Conservation (phyloP, 2,888 invertebrate genomes). For the Sclerodermus sp. region DNA sequence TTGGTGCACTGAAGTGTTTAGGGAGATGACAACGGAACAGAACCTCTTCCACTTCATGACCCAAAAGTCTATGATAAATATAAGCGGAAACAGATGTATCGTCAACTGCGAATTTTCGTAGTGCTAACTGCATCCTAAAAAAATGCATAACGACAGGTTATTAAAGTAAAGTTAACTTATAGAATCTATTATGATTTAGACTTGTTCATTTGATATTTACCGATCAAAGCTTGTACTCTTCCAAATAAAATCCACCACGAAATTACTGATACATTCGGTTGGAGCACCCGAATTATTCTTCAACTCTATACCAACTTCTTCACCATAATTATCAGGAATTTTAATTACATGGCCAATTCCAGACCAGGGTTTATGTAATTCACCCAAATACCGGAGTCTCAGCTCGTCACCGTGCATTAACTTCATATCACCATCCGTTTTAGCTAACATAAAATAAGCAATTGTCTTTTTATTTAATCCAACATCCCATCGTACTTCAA, state of each 20-base stretch:
- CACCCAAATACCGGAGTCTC: conserved; percentile 88
- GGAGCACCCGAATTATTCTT: conserved; percentile 92
- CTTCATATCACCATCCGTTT: conserved; percentile 98
- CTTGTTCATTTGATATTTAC: conserved; percentile 58
- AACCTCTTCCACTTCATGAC: conserved; percentile 92
- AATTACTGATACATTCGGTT: conserved; percentile 90
- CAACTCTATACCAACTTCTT: conserved; percentile 96
- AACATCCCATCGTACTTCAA: conserved; percentile 98
- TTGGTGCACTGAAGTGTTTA: conserved; percentile 96
- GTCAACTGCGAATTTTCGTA: conserved; percentile 94
- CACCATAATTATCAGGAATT: conserved; percentile 93
- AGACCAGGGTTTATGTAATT: conserved; percentile 93
- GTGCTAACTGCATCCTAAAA: conserved; percentile 88
- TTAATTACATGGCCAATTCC: conserved; percentile 98
- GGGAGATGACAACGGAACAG: conserved; percentile 89
- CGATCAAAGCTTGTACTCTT: conserved; percentile 97
- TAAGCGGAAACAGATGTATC: conserved; percentile 96
- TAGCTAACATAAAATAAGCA: conserved; percentile 95
- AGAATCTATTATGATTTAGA: background rate
- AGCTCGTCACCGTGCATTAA: conserved; percentile 99
- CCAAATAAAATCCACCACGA: conserved; percentile 99
- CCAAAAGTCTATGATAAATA: conserved; percentile 94
- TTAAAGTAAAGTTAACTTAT: background rate
- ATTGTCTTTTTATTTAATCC: conserved; percentile 97
- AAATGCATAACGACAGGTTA: background rate